A percentile compares a stretch with the other conserved stretches of the same genome.
Conservation (phyloP, 1,140 invertebrate genomes). For the Procambarus clarkii region DNA sequence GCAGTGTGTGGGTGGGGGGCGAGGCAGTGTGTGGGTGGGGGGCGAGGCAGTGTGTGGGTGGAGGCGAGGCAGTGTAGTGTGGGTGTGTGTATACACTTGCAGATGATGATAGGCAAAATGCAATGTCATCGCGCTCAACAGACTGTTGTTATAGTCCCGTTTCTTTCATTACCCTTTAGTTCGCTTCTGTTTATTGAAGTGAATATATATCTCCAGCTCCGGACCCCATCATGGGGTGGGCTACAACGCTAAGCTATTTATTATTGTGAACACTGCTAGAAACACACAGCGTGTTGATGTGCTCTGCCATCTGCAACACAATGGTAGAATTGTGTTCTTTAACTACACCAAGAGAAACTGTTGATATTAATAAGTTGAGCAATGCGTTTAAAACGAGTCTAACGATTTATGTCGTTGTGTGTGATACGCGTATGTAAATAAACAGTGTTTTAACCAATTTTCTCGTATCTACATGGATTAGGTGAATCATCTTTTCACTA, state of each 20-base stretch:
- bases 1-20: neutral
- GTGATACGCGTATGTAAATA: neutral
- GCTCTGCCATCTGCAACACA: too few relatives aligned
- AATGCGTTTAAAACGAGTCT: too few relatives aligned
- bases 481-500: neutral
- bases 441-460: conserved; percentile 4
- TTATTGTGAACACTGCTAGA: too few relatives aligned
- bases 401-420: too few relatives aligned
- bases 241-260: too few relatives aligned
- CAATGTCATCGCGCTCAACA: neutral
- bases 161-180: neutral
- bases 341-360: too few relatives aligned
- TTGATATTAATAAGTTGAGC: too few relatives aligned
- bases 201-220: too few relatives aligned
- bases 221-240: too few relatives aligned
- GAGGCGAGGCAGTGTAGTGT: neutral
- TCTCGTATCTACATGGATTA: neutral
- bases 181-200: neutral
- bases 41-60: neutral
- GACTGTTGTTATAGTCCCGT: neutral
- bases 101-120: neutral
- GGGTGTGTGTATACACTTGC: neutral
- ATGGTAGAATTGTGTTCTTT: too few relatives aligned
- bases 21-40: neutral
- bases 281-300: too few relatives aligned